Conservation (phyloP, 1,140 invertebrate genomes). For the Drosophila parabipectinata region DNA sequence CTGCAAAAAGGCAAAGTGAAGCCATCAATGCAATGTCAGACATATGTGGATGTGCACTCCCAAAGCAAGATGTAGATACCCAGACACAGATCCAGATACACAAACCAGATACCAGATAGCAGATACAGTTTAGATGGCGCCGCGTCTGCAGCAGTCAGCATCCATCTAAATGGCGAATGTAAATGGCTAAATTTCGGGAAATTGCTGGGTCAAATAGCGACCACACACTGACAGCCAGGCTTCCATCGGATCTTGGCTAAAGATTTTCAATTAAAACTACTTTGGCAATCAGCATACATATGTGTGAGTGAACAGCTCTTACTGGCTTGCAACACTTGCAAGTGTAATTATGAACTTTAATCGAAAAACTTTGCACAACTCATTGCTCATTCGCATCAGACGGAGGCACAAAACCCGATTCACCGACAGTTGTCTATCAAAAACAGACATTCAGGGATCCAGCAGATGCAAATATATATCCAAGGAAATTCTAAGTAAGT, state of each 20-base stretch:
- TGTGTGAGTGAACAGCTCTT: constrained; percentile 39
- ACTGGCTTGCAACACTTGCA: constrained; percentile 46
- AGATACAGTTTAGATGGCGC: constrained; percentile 48
- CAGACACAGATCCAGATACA: neutral
- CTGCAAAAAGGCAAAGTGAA: constrained; percentile 32
- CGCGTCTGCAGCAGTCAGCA: constrained; percentile 22
- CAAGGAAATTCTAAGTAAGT: constrained; percentile 10
- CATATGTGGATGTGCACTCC: constrained; percentile 4
- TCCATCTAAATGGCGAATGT: constrained; percentile 29
- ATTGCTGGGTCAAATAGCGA: constrained; percentile 46
- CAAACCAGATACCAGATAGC: constrained; percentile 1
- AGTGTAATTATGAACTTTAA: constrained; percentile 82
- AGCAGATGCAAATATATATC: constrained; percentile 33
- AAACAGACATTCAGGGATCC: constrained; percentile 13
- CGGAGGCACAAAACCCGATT: constrained; percentile 9
- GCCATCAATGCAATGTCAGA: constrained; percentile 47
- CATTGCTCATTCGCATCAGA: constrained; percentile 67
- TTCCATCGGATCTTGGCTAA: constrained; percentile 49
- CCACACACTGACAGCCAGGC: neutral
- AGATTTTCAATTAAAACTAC: constrained; percentile 81
- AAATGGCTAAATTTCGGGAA: constrained; percentile 54
- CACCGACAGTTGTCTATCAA: constrained; percentile 64
- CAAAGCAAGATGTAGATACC: neutral
- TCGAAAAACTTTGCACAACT: constrained; percentile 77
- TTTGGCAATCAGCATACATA: constrained; percentile 69